Evolutionary conservation across 2,888 invertebrate species (phyloP).

Genomic region (Therioaphis trifolii): DNA sequence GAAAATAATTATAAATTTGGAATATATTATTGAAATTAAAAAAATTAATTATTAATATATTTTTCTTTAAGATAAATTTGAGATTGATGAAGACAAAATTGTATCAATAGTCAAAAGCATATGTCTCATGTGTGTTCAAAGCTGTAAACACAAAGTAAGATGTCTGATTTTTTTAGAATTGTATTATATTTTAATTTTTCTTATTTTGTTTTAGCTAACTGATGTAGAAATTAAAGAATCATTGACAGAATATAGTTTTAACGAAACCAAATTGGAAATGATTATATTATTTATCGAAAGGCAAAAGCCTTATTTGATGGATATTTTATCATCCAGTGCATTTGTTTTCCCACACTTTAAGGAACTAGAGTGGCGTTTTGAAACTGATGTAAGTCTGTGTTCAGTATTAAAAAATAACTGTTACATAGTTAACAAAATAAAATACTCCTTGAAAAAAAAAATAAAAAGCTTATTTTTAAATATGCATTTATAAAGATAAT

Average conservation of each 20-base stretch:
- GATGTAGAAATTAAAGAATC: slow-evolving; percentile 55
- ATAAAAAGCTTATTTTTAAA: background rate
- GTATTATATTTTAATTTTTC: background rate
- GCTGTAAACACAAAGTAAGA: slow-evolving; percentile 55
- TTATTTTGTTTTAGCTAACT: slow-evolving; percentile 27
- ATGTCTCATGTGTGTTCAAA: slow-evolving; percentile 57
- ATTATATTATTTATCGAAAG: slow-evolving; percentile 55
- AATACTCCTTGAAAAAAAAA: background rate
- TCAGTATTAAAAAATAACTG: background rate
- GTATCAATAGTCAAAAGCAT: slow-evolving; percentile 48
- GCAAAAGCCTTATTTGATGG: slow-evolving; percentile 43
- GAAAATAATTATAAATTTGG: too few relatives aligned
- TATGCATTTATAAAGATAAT: background rate
- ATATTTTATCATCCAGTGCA: slow-evolving; percentile 54
- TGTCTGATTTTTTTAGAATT: background rate
- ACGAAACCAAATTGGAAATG: slow-evolving; percentile 45
- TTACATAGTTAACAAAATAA: background rate
- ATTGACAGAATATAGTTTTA: slow-evolving; percentile 45
- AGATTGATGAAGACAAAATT: slow-evolving; percentile 46
- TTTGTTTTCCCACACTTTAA: slow-evolving; percentile 60
- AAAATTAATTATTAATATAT: too few relatives aligned
- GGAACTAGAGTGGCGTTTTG: slow-evolving; percentile 63
- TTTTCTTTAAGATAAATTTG: slow-evolving; percentile 40
- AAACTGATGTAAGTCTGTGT: slow-evolving; percentile 59
- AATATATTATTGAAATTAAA: too few relatives aligned